Conservation (phyloP, 2,888 invertebrate species). For the Prosapia bicincta region DNA sequence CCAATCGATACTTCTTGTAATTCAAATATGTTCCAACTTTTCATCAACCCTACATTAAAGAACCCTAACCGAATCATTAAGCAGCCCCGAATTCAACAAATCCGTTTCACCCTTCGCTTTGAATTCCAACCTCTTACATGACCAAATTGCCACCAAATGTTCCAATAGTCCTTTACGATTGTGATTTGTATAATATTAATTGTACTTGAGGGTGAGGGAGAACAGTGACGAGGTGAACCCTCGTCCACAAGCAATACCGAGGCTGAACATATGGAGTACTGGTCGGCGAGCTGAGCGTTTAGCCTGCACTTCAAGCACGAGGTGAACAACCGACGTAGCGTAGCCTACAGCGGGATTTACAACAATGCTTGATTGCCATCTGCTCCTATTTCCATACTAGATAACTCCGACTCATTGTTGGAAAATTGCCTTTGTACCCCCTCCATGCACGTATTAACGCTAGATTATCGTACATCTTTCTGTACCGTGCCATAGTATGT, state of each 20-base stretch:
- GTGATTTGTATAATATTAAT: neutral
- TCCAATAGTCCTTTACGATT: neutral
- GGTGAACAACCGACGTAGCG: neutral
- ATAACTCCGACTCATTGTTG: neutral
- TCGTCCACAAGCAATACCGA: neutral
- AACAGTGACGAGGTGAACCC: neutral
- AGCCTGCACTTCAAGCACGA: neutral
- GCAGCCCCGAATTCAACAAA: no score
- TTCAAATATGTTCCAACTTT: no score
- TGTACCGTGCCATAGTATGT: neutral
- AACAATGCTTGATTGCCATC: neutral
- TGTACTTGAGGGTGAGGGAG: neutral
- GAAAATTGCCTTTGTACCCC: neutral
- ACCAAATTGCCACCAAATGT: neutral
- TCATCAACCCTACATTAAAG: no score
- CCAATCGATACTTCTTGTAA: no score
- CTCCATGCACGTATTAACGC: neutral
- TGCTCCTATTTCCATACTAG: constrained; percentile 2
- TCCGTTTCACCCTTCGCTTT: no score
- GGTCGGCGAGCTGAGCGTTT: neutral
- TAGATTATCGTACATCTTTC: neutral
- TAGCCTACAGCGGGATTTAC: neutral
- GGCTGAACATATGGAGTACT: neutral
- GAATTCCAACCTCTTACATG: neutral
- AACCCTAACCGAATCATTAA: no score